phyloP scores from a whole-genome alignment of 2,797 vertebrate species.

The Uromys caudimaculatus region DNA sequence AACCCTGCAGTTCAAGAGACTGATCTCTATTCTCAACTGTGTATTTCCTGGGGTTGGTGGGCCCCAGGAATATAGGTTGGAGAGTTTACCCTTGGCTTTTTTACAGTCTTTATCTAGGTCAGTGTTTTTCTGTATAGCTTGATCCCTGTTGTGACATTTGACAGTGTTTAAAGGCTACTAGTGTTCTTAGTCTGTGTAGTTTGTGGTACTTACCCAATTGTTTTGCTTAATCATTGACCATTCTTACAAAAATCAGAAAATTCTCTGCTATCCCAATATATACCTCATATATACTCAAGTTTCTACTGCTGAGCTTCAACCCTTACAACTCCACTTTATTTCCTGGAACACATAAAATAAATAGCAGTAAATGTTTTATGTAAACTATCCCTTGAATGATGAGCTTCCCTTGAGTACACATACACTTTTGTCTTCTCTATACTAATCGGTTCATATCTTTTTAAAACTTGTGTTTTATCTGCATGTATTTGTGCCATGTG shows the following conservation, averaged over 20 bases:
- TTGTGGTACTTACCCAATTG: neutral
- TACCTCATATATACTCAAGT: neutral
- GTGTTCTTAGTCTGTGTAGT: neutral
- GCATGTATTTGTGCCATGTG: neutral
- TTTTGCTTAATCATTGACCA: conserved; percentile 1
- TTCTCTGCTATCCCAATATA: neutral
- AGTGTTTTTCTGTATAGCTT: neutral
- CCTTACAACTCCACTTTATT: neutral
- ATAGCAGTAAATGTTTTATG: neutral
- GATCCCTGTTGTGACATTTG: neutral
- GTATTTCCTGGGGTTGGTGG: no score
- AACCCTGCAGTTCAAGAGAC: no score
- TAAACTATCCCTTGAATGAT: neutral
- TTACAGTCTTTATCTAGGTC: neutral
- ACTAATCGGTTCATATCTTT: no score
- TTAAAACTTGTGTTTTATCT: neutral
- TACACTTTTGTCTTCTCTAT: neutral
- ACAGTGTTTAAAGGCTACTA: neutral
- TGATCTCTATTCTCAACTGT: no score
- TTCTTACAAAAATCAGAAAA: conserved; percentile 14
- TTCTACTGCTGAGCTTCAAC: neutral
- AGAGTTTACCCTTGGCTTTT: neutral
- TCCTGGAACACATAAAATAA: neutral
- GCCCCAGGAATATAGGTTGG: neutral
- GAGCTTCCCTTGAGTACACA: neutral